Evolutionary conservation across 2,113 vertebrate species (phyloP).

Genomic region (Pelusios castaneus): DNA sequence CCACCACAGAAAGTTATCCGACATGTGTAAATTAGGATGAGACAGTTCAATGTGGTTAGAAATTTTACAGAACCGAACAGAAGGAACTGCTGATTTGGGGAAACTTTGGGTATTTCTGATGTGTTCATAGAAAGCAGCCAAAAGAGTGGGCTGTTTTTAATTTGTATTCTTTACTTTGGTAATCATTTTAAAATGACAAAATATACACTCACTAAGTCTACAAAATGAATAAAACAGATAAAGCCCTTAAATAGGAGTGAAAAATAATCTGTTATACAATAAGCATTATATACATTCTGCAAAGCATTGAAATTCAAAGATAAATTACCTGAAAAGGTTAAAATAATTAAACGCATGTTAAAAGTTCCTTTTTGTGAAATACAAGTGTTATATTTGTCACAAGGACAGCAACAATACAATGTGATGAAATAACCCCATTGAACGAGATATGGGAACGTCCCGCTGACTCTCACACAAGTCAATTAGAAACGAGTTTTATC

Average conservation of each 20-base stretch:
- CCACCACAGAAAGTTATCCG: background rate
- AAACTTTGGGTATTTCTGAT: background rate
- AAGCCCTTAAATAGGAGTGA: background rate
- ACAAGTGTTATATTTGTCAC: background rate
- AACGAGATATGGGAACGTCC: background rate
- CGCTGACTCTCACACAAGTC: background rate
- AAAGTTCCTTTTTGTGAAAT: constrained; percentile 14
- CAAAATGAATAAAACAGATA: constrained; percentile 24
- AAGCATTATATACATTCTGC: background rate
- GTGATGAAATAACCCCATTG: background rate
- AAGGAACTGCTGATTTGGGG: background rate
- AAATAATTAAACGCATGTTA: constrained; percentile 31
- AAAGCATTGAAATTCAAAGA: constrained; percentile 1
- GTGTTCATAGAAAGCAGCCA: background rate
- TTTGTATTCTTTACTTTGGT: background rate
- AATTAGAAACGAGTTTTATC: constrained; percentile 26
- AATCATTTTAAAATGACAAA: background rate
- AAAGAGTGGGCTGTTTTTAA: background rate
- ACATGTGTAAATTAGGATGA: background rate
- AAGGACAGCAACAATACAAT: background rate
- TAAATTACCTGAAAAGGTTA: constrained; percentile 26
- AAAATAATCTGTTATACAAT: background rate
- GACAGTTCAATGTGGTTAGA: background rate
- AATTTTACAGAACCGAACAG: background rate
- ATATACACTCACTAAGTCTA: background rate